Evolutionary conservation across 2,888 invertebrate species (phyloP).

Genomic region (Rhamnusium bicolor): DNA sequence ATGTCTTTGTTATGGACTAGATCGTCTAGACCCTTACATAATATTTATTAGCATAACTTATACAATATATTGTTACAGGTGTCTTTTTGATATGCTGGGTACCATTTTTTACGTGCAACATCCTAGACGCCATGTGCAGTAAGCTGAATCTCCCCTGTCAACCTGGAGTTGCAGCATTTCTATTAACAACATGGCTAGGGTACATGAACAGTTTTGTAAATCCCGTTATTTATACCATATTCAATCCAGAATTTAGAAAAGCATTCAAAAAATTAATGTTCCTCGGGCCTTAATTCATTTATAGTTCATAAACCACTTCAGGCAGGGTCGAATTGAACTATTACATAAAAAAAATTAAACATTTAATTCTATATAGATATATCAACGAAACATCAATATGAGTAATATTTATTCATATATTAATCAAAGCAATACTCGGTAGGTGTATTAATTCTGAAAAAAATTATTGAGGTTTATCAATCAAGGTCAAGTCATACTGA

Average conservation of each 20-base stretch:
- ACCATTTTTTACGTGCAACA: slow-evolving; percentile 98
- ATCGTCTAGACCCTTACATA: no score
- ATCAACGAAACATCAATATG: neutral
- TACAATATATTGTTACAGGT: slow-evolving; percentile 77
- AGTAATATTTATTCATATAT: no score
- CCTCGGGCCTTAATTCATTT: slow-evolving; percentile 71
- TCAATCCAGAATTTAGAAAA: slow-evolving; percentile 98
- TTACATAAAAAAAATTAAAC: neutral
- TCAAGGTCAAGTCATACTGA: no score
- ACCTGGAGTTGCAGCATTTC: slow-evolving; percentile 91
- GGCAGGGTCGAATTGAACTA: neutral
- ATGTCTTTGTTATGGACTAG: no score
- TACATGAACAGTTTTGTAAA: slow-evolving; percentile 97
- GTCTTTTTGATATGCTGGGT: slow-evolving; percentile 99
- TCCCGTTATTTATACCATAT: slow-evolving; percentile 95
- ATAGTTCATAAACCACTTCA: neutral
- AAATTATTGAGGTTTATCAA: no score
- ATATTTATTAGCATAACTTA: slow-evolving; percentile 44
- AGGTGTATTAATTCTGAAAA: neutral
- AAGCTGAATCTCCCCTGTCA: slow-evolving; percentile 85
- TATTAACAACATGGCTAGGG: slow-evolving; percentile 97
- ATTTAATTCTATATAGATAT: neutral
- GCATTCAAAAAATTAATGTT: slow-evolving; percentile 96
- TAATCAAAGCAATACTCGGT: neutral
- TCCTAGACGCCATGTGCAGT: slow-evolving; percentile 96